Evolutionary conservation across 2,888 invertebrate species (phyloP).

Genomic region (Candidula unifasciata): DNA sequence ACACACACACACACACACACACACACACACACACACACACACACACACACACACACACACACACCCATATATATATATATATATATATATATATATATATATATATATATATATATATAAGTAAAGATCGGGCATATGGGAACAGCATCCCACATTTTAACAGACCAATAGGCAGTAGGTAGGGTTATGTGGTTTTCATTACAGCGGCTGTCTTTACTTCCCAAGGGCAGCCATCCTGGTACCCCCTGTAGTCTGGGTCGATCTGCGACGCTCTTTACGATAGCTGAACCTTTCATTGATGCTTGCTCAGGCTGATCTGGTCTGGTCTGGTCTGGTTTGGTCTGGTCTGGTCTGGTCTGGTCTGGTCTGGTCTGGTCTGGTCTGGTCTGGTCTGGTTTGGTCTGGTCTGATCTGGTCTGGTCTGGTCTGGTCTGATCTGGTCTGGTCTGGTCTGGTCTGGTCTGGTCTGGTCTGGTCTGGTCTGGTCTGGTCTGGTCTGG

Average conservation of each 20-base stretch:
- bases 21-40: too few relatives aligned
- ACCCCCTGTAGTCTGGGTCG: too few relatives aligned
- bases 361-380: background rate
- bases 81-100: constrained; percentile 5
- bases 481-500: background rate
- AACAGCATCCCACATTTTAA: too few relatives aligned
- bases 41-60: background rate
- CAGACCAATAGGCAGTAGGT: too few relatives aligned
- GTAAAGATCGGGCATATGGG: too few relatives aligned
- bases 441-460: background rate
- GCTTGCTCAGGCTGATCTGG: background rate
- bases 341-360: background rate
- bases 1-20: too few relatives aligned
- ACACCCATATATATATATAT: constrained; percentile 13
- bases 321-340: background rate
- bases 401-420: background rate
- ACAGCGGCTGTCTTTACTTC: too few relatives aligned
- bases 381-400: background rate
- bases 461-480: background rate
- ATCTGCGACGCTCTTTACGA: too few relatives aligned
- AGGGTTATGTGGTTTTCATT: too few relatives aligned
- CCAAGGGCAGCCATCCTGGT: too few relatives aligned
- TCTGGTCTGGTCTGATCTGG: background rate
- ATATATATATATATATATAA: background rate
- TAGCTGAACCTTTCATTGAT: too few relatives aligned